These are phyloP conservation scores for Acrocyrtus sp. DNA, from an alignment of 2,888 invertebrate species.

Conservation along the genomic window DNA sequence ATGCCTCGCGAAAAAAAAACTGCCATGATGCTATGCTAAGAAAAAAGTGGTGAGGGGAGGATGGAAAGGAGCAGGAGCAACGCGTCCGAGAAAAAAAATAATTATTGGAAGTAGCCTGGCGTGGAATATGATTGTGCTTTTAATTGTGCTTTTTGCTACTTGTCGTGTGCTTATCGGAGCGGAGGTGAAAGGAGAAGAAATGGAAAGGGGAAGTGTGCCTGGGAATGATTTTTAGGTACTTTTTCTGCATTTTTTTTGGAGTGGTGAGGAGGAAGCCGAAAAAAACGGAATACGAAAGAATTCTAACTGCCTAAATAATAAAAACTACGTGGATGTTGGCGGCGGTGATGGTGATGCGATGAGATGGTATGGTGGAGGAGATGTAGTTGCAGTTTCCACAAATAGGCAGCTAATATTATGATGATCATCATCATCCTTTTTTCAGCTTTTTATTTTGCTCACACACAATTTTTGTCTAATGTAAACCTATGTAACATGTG, in stretches of 20 bases:
- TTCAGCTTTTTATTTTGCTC: neutral
- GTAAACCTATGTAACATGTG: conserved; percentile 38
- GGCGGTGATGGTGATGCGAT: neutral
- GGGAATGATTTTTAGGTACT: neutral
- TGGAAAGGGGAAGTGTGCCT: neutral
- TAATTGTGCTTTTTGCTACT: too few species aligned
- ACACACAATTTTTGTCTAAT: conserved; percentile 32
- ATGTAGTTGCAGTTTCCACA: conserved; percentile 46
- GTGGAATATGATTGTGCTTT: too few species aligned
- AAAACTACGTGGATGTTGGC: neutral
- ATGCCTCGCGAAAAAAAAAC: neutral
- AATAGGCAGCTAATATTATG: conserved; percentile 28
- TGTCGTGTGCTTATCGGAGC: neutral
- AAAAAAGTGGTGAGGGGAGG: neutral
- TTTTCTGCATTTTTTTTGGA: neutral
- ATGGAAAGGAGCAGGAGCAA: neutral
- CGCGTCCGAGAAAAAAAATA: too few species aligned
- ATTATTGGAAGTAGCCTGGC: neutral
- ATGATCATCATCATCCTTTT: too few species aligned
- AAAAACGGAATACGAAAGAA: neutral
- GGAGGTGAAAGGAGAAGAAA: too few species aligned
- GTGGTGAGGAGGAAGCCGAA: neutral
- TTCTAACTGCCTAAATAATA: neutral
- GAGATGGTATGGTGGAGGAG: too few species aligned
- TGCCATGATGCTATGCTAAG: neutral